These are phyloP conservation scores for Meteorus cinctellus DNA, from an alignment of 2,888 invertebrate genomes.

Conservation along the genomic window DNA sequence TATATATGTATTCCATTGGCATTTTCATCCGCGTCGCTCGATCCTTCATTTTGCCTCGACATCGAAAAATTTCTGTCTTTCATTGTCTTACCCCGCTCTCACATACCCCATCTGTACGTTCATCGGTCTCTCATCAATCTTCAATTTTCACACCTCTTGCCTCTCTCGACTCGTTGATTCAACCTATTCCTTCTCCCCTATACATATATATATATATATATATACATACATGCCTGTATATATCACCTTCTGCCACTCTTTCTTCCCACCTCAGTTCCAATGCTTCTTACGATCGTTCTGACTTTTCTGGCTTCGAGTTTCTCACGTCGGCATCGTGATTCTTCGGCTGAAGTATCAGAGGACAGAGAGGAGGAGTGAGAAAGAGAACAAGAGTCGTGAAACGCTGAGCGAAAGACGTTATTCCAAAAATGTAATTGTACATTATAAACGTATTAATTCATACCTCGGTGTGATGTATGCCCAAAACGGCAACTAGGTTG, in stretches of 20 bases:
- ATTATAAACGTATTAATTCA: constrained; percentile 20
- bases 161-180: constrained; percentile 12
- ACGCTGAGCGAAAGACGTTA: background rate
- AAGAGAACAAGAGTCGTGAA: background rate
- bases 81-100: constrained; percentile 27
- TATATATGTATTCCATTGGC: constrained; percentile 1
- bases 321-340: constrained; percentile 35
- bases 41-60: constrained; percentile 32
- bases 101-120: constrained; percentile 19
- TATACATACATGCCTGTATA: constrained; percentile 8
- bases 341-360: constrained; percentile 32
- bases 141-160: constrained; percentile 28
- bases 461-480: background rate
- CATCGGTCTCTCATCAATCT: constrained; percentile 39
- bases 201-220: constrained; percentile 7
- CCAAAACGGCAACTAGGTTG: background rate
- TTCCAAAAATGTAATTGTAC: constrained; percentile 3
- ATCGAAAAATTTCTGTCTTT: constrained; percentile 37
- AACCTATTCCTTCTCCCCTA: background rate
- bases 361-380: background rate
- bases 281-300: constrained; percentile 4
- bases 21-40: constrained; percentile 29
- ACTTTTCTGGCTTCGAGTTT: constrained; percentile 3
- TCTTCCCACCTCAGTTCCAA: background rate
- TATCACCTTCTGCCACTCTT: background rate